These are phyloP conservation scores for Clamator glandarius DNA, from an alignment of 2,797 vertebrate species.

Conservation along the genomic window DNA sequence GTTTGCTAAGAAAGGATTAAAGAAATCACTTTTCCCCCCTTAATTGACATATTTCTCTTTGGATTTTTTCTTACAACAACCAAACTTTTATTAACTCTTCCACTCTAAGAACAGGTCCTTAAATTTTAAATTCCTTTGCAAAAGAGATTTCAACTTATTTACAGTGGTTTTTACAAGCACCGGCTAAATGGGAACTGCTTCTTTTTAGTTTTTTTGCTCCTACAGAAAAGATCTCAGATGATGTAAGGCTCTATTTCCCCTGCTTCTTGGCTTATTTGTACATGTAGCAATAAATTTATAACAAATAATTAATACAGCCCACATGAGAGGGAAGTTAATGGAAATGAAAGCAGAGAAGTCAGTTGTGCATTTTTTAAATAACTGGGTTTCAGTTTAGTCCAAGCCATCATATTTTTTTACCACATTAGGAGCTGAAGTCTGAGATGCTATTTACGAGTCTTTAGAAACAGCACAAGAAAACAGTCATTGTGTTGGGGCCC, in stretches of 20 bases:
- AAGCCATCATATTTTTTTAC: not conserved
- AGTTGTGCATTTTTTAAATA: conserved; percentile 25
- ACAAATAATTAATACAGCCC: not conserved
- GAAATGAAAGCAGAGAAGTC: not conserved
- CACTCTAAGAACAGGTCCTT: not conserved
- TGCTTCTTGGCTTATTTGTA: not conserved
- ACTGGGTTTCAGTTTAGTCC: not conserved
- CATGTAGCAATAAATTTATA: not conserved
- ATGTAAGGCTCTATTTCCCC: not conserved
- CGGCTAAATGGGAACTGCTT: not conserved
- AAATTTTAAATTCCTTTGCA: not conserved
- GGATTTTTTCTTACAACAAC: not conserved
- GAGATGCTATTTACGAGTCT: conserved; percentile 41
- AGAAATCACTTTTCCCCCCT: not conserved
- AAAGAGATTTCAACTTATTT: not conserved
- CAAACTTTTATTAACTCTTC: not conserved
- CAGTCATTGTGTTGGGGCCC: not conserved
- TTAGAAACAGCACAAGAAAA: not conserved
- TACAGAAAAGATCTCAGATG: not conserved
- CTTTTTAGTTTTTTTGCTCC: not conserved
- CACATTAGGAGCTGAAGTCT: conserved; percentile 34
- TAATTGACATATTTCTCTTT: not conserved
- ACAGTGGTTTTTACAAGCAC: not conserved
- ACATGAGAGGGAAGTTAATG: not conserved
- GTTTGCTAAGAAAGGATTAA: not conserved